Conservation (phyloP, 2,888 invertebrate species). For the Andrena dorsata region DNA sequence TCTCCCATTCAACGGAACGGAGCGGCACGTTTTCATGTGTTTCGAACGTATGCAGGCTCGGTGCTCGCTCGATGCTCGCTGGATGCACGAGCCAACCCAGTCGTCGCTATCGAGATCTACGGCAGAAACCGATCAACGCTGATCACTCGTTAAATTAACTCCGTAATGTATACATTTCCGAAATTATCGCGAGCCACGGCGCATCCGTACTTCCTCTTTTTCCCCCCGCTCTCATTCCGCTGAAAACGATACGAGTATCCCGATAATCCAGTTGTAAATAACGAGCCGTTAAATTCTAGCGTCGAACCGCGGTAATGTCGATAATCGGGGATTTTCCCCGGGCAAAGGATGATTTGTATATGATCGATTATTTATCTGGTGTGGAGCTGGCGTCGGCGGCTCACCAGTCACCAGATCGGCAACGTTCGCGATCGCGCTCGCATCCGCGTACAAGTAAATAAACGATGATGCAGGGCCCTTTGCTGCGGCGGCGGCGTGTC, state of each 20-base stretch:
- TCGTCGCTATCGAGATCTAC: not conserved
- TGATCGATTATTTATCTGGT: conserved; percentile 68
- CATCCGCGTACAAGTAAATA: conserved; percentile 26
- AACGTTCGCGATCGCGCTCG: not conserved
- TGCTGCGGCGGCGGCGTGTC: conserved; percentile 3
- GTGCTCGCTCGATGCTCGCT: not conserved
- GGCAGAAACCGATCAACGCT: not conserved
- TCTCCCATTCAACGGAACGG: not conserved
- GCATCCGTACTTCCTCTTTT: conserved; percentile 1
- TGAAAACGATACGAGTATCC: conserved; percentile 36
- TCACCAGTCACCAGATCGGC: conserved; percentile 19
- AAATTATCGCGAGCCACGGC: conserved; percentile 18
- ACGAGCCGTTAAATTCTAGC: conserved; percentile 66
- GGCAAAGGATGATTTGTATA: conserved; percentile 64
- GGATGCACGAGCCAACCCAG: not conserved
- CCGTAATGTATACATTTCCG: conserved; percentile 22
- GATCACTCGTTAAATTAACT: conserved; percentile 28
- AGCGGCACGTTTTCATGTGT: not conserved
- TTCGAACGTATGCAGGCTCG: not conserved
- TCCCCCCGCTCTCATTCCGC: not conserved
- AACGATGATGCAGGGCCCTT: conserved; percentile 40
- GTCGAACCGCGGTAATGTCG: conserved; percentile 61
- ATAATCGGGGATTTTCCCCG: conserved; percentile 68
- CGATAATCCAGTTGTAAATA: conserved; percentile 71
- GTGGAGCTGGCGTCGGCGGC: conserved; percentile 11